These are phyloP conservation scores for Tympanuchus pallidicinctus DNA, from an alignment of 2,113 vertebrate genomes.

Conservation along the genomic window DNA sequence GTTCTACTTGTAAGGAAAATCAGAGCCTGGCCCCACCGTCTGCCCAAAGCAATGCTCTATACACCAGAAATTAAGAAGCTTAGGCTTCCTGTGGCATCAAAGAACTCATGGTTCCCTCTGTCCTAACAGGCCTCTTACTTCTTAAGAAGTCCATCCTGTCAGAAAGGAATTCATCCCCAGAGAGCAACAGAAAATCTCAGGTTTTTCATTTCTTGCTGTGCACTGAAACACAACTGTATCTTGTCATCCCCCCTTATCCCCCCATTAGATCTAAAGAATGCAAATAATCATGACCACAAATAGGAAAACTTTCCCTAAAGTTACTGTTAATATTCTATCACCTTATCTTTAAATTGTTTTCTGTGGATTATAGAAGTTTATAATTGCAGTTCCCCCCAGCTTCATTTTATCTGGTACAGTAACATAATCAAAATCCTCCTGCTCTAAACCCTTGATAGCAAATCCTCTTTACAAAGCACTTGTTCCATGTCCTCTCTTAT, in stretches of 20 bases:
- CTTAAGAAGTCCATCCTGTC: neutral
- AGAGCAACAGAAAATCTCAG: neutral
- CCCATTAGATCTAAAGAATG: neutral
- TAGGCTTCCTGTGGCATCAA: neutral
- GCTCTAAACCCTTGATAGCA: constrained; percentile 59
- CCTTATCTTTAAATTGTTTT: constrained; percentile 73
- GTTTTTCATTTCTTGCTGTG: neutral
- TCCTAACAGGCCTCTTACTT: neutral
- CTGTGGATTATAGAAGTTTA: constrained; percentile 67
- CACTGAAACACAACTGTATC: neutral
- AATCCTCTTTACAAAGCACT: constrained; percentile 72
- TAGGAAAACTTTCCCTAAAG: constrained; percentile 38
- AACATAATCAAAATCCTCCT: constrained; percentile 73
- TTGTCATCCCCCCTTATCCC: neutral
- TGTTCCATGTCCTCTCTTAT: constrained; percentile 65
- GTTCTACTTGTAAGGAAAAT: neutral
- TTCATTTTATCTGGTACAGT: constrained; percentile 71
- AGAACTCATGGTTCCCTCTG: neutral
- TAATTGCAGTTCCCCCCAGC: constrained; percentile 65
- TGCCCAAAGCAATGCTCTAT: neutral
- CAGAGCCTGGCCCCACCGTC: neutral
- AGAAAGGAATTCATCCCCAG: neutral
- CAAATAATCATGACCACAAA: constrained; percentile 2
- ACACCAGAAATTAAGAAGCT: neutral
- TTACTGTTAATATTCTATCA: constrained; percentile 58